Percentiles rank a stretch among this genome's conserved stretches.
These are phyloP conservation scores for Scaptodrosophila latifasciaeformis DNA, from an alignment of 2,888 invertebrate species.

Conservation along the genomic window DNA sequence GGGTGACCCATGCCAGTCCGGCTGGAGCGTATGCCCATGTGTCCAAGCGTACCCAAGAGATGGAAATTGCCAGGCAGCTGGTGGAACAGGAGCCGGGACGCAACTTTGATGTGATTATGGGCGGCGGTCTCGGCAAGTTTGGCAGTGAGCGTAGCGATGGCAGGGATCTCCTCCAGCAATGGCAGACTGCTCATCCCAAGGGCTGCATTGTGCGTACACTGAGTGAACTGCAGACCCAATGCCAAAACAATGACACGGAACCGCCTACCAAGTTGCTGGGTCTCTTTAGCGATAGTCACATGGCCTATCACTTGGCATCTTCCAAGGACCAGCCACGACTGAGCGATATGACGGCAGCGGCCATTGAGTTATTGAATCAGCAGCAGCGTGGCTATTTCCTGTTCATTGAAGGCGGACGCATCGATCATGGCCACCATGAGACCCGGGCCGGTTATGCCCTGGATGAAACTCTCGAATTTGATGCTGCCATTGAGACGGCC, in stretches of 20 bases:
- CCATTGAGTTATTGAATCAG: slow-evolving; percentile 78
- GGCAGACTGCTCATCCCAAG: slow-evolving; percentile 77
- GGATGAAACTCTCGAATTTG: slow-evolving; percentile 86
- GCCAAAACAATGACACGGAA: slow-evolving; percentile 69
- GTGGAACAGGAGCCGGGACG: slow-evolving; percentile 81
- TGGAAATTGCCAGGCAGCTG: slow-evolving; percentile 85
- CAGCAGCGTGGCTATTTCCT: slow-evolving; percentile 78
- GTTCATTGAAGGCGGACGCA: no score
- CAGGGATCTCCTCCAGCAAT: slow-evolving; percentile 31
- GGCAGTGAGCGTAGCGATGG: slow-evolving; percentile 75
- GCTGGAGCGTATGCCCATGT: slow-evolving; percentile 80
- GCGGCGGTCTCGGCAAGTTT: slow-evolving; percentile 83
- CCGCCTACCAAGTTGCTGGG: slow-evolving; percentile 38
- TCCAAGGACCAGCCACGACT: slow-evolving; percentile 77
- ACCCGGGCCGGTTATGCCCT: slow-evolving; percentile 81
- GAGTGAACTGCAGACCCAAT: slow-evolving; percentile 76
- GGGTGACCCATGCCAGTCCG: slow-evolving; percentile 88
- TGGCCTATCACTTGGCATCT: slow-evolving; percentile 78
- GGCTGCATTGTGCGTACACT: slow-evolving; percentile 79
- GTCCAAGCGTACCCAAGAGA: slow-evolving; percentile 83
- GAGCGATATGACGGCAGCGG: slow-evolving; percentile 81
- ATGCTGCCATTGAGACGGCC: slow-evolving; percentile 81
- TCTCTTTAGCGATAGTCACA: slow-evolving; percentile 76
- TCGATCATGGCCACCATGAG: slow-evolving; percentile 86
- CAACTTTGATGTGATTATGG: slow-evolving; percentile 84